Evolutionary conservation across 1,140 invertebrate species (phyloP).

Genomic region (Pachypeltis micranthus): DNA sequence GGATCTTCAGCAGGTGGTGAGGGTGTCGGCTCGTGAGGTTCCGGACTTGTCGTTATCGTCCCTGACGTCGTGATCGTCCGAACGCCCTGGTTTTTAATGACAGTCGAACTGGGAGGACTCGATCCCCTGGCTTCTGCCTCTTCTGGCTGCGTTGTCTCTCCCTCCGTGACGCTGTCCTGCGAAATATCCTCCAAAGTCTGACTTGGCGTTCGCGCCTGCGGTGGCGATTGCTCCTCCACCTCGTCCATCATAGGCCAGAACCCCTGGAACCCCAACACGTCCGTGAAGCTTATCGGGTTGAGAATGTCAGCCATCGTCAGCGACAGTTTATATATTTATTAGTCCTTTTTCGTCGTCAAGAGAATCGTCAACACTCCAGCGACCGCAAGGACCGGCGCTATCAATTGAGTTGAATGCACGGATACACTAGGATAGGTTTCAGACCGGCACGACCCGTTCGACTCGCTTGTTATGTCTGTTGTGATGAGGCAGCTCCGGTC

Average conservation of each 20-base stretch:
- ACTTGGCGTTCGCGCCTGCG: background rate
- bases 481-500: too few species aligned
- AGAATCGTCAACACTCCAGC: too few species aligned
- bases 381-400: too few species aligned
- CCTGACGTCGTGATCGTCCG: slow-evolving; percentile 27
- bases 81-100: slow-evolving; percentile 23
- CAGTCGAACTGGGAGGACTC: slow-evolving; percentile 5
- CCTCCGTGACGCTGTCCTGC: background rate
- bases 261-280: background rate
- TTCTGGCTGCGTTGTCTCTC: background rate
- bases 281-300: background rate
- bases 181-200: slow-evolving; percentile 1
- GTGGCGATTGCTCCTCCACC: background rate
- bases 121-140: slow-evolving; percentile 8
- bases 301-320: background rate
- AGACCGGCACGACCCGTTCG: too few species aligned
- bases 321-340: too few species aligned
- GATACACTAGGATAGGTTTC: too few species aligned
- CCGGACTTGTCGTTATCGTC: slow-evolving; percentile 24
- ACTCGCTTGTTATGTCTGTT: too few species aligned
- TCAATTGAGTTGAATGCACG: too few species aligned
- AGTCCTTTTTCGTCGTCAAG: too few species aligned
- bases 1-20: slow-evolving; percentile 8
- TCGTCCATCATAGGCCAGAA: background rate
- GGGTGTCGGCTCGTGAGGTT: slow-evolving; percentile 13